Evolutionary conservation across 2,888 invertebrate species (phyloP).

Genomic region (Fissipunctia ypsillon): DNA sequence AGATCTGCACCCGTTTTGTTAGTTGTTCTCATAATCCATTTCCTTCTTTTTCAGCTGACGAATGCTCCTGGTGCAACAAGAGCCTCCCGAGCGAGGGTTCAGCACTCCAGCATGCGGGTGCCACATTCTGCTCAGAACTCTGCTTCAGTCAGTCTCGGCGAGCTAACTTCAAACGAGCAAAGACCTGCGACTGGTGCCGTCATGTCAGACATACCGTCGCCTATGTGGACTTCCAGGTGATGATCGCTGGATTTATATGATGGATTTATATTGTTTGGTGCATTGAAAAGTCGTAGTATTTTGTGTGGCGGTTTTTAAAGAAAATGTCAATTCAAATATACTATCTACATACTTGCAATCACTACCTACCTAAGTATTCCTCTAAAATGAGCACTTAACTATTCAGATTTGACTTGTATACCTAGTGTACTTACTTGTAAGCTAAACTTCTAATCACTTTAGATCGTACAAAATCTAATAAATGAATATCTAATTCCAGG

Average conservation of each 20-base stretch:
- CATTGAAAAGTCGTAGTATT: background rate
- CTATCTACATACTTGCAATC: background rate
- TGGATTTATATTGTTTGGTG: background rate
- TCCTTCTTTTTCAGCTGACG: slow-evolving; percentile 82
- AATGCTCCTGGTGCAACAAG: slow-evolving; percentile 95
- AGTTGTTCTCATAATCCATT: slow-evolving; percentile 1
- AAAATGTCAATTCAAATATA: background rate
- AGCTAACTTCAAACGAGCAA: slow-evolving; percentile 97
- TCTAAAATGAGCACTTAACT: background rate
- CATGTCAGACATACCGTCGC: slow-evolving; percentile 97
- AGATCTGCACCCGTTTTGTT: background rate
- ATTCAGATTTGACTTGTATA: background rate
- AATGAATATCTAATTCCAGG: slow-evolving; percentile 88
- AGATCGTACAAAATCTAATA: slow-evolving; percentile 2
- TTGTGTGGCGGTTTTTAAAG: too few relatives aligned
- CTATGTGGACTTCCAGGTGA: slow-evolving; percentile 96
- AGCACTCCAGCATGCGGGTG: slow-evolving; percentile 88
- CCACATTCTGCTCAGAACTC: slow-evolving; percentile 95
- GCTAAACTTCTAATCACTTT: background rate
- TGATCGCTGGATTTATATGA: background rate
- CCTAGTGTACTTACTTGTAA: too few relatives aligned
- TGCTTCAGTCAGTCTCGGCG: slow-evolving; percentile 97
- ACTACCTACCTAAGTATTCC: background rate
- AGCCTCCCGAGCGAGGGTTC: slow-evolving; percentile 90
- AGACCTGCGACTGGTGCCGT: slow-evolving; percentile 98